Evolutionary conservation across 2,888 invertebrate genomes (phyloP), one percentile per base, ranked within the genome.

Genomic region (Lapara coniferarum): DNA sequence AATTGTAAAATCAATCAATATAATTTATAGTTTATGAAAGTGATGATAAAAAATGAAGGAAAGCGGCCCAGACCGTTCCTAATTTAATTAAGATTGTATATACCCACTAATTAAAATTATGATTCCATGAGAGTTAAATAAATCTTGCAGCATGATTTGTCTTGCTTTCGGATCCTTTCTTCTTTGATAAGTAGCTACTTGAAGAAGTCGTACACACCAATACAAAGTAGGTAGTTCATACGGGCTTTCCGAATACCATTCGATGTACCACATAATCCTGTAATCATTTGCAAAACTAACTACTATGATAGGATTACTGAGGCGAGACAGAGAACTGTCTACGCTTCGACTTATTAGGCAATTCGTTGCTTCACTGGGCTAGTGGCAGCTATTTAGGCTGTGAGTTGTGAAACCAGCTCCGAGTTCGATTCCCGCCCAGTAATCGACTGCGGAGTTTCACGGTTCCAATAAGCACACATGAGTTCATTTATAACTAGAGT

Each of bases 241-340:
- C 0, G 92, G 91, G 67, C 75, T 85, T 72, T 86, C 88, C 0
- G 88, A 82, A 70, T 92, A 93, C 93, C 93, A 92, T 70, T 93
- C 93, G 16, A 92, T 86, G 73, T 92, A 92, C 92, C 92, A 93
- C 88, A 92, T 85, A 63, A 90, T 74, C 71, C 93, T 92, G 78
- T 8, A 79, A 80, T 16, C 25, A 7, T 37, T 46, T 49, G 25
- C 66, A 37, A 58, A 52, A 52, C 37, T 37, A 37, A 37, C 37
- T 37, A 37, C 37, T 8, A 7, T 7, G 7, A 37, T 37, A 37
- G 37, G 37, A 8, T 37, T 37, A 37, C 37, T 37, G 37, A 37
- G 37, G 37, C 37, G 37, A 37, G 37, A 8, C 37, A 37, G 37
- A 8, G 3, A 8, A 37, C 37, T 2, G 37, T 37, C 37, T 37